Evolutionary conservation across 2,888 invertebrate species (phyloP).

Genomic region (Phytoseiulus persimilis): DNA sequence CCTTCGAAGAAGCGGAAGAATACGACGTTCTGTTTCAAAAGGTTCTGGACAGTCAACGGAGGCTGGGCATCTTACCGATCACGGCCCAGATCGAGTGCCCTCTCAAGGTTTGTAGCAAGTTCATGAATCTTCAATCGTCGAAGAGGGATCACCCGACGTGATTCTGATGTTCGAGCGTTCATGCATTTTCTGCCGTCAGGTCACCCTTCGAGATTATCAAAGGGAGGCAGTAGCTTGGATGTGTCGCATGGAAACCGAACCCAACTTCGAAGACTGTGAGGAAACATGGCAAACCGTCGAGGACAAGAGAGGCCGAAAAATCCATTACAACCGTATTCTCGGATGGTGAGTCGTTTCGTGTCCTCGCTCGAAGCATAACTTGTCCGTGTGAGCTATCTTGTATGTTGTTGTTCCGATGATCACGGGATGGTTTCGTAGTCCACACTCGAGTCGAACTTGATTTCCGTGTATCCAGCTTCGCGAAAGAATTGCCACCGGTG

Average conservation of each 20-base stretch:
- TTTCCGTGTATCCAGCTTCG: slow-evolving; percentile 40
- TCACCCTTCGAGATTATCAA: slow-evolving; percentile 60
- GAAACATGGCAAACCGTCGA: slow-evolving; percentile 27
- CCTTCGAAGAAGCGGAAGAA: neutral
- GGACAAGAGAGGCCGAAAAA: slow-evolving; percentile 28
- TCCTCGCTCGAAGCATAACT: too few species aligned
- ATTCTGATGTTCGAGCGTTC: neutral
- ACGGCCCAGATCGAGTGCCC: neutral
- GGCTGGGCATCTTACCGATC: neutral
- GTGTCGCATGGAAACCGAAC: slow-evolving; percentile 55
- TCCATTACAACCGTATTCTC: slow-evolving; percentile 53
- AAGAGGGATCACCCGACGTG: too few species aligned
- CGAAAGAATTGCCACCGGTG: slow-evolving; percentile 47
- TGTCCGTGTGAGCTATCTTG: too few species aligned
- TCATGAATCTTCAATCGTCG: too few species aligned
- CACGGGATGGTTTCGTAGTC: slow-evolving; percentile 19
- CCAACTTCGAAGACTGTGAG: slow-evolving; percentile 17
- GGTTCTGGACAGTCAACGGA: neutral
- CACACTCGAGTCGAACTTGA: neutral
- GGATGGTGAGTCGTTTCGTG: slow-evolving; percentile 50
- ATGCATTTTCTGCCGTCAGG: neutral
- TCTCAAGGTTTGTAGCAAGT: neutral
- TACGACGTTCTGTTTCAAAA: neutral
- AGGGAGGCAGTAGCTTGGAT: slow-evolving; percentile 62
- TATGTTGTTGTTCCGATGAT: neutral